These are phyloP conservation scores for Telenomus remus DNA, from an alignment of 1,140 invertebrate species.

Conservation along the genomic window DNA sequence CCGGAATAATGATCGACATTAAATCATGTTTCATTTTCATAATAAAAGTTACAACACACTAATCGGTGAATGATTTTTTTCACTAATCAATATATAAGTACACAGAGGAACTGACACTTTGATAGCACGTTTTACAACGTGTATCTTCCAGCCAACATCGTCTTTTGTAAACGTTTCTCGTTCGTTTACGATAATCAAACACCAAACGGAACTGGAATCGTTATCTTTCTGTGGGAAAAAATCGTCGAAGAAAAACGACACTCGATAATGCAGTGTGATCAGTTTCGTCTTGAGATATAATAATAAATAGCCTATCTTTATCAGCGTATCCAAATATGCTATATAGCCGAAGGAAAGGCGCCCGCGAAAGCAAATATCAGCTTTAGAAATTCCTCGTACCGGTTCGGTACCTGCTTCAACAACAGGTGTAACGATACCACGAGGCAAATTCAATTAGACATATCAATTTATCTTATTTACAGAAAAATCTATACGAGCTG, in stretches of 20 bases:
- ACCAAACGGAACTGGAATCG: slow-evolving; percentile 54
- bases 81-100: too few species aligned
- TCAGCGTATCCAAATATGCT: slow-evolving; percentile 65
- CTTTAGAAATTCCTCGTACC: slow-evolving; percentile 54
- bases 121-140: slow-evolving; percentile 37
- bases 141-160: slow-evolving; percentile 32
- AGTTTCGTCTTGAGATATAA: slow-evolving; percentile 32
- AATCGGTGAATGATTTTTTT: not conserved
- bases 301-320: slow-evolving; percentile 67
- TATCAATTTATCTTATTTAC: slow-evolving; percentile 29
- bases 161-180: slow-evolving; percentile 43
- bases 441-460: slow-evolving; percentile 25
- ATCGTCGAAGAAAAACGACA: slow-evolving; percentile 25
- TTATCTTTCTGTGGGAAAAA: slow-evolving; percentile 57
- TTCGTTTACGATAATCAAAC: slow-evolving; percentile 67
- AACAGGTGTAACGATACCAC: slow-evolving; percentile 34
- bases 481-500: slow-evolving; percentile 7
- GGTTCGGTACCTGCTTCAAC: slow-evolving; percentile 39
- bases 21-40: not conserved
- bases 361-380: slow-evolving; percentile 60
- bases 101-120: slow-evolving; percentile 35
- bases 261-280: slow-evolving; percentile 61
- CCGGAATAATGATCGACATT: not conserved
- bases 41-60: not conserved
- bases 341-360: slow-evolving; percentile 58